Base-by-base conservation (phyloP, 2,113 vertebrate genomes). In the Eudorcas thomsonii region DNA sequence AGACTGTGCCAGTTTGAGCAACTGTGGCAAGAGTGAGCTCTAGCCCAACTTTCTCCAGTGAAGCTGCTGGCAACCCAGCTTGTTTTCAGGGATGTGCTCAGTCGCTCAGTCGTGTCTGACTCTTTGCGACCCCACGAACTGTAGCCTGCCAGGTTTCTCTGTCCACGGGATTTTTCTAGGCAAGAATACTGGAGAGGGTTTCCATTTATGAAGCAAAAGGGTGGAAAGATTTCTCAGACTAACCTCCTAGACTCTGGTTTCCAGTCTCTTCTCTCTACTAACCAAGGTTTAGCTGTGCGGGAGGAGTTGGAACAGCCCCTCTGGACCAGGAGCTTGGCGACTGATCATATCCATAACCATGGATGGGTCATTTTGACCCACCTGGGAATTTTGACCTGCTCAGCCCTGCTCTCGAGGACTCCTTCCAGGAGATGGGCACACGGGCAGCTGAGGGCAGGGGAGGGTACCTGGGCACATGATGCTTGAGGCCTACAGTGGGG, bases 41-140 rank as follows among this genome's bases (percentile, higher is more conserved):
- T 3, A 48, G 55, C 90, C 10, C 0, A 12, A 5, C 23, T 25
- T 17, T 39, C 84, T 7, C 43, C 21, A 19, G 10, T 0, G 11
- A 33, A 39, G 59, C 39, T 26, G 13, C 74, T 11, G 21, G 55
- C 39, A 57, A 4, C 36, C 59, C 26, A 19, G 11, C 55, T 25
- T 23, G 50, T 78, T 81, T 84, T 64, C 78, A 23, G 2, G 28
- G 85, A 89, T 8, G n/a, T 39, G n/a, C 67, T 71, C 67, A 71
- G 67, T 71, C 10, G 0, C 67, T 71, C n/a, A 23, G 19, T 39
- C 11, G 10, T 71, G 67, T 71, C n/a, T 36, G n/a, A 39, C n/a
- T 71, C 67, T 71, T 39, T 0, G 0, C 10, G 0, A 71, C n/a
- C 21, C 67, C n/a, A 3, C 23, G 67, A 71, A 71, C 19, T 71